Conservation (phyloP, 2,888 invertebrate genomes). For the Drosophila diplacantha region DNA sequence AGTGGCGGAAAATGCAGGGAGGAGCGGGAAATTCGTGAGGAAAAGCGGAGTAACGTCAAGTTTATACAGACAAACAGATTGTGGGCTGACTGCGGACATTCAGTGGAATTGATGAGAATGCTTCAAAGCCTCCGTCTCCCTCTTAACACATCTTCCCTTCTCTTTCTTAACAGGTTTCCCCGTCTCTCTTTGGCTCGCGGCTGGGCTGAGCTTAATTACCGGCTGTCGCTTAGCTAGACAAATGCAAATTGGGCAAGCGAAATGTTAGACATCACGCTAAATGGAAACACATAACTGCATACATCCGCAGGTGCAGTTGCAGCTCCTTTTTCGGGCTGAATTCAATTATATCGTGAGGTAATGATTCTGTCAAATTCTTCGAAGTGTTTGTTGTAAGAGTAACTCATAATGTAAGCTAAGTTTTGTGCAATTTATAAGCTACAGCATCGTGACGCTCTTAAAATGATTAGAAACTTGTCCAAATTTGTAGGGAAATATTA, state of each 20-base stretch:
- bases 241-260: constrained; percentile 33
- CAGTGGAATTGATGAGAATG: constrained; percentile 21
- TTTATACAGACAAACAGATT: constrained; percentile 36
- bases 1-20: constrained; percentile 8
- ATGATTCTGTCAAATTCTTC: constrained; percentile 2
- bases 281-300: constrained; percentile 8
- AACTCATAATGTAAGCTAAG: not conserved
- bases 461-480: too few relatives aligned
- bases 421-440: not conserved
- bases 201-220: constrained; percentile 18
- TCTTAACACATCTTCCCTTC: not conserved
- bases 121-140: constrained; percentile 14
- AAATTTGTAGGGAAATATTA: too few relatives aligned
- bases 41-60: constrained; percentile 23
- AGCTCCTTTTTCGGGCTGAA: not conserved
- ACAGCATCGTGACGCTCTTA: not conserved
- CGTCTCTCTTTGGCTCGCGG: not conserved
- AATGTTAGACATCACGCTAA: constrained; percentile 27
- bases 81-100: constrained; percentile 34
- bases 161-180: not conserved
- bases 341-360: constrained; percentile 6
- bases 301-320: not conserved
- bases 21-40: constrained; percentile 3
- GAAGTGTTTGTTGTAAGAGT: not conserved
- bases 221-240: constrained; percentile 30